These are phyloP conservation scores for Drosophila repleta DNA, from an alignment of 1,140 invertebrate genomes.

Conservation along the genomic window DNA sequence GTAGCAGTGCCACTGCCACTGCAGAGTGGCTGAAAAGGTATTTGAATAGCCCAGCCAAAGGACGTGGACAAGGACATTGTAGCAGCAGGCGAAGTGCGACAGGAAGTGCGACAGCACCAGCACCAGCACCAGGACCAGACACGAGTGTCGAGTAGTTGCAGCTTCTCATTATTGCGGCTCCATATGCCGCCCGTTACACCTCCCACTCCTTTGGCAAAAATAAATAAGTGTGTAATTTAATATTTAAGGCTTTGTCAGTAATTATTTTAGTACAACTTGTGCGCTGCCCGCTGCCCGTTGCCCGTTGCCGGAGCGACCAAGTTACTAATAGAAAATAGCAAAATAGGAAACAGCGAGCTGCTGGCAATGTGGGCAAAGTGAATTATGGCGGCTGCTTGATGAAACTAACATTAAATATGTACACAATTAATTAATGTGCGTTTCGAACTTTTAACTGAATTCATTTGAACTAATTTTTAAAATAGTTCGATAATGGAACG, in stretches of 20 bases:
- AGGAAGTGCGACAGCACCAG: slow-evolving; percentile 36
- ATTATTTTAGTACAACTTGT: slow-evolving; percentile 71
- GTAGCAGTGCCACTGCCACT: slow-evolving; percentile 2
- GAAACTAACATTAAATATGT: neutral
- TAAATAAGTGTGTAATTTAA: slow-evolving; percentile 82
- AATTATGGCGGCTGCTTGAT: slow-evolving; percentile 2
- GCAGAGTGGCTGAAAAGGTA: slow-evolving; percentile 45
- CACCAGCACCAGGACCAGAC: slow-evolving; percentile 34
- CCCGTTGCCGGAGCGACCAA: slow-evolving; percentile 10
- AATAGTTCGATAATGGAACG: neutral
- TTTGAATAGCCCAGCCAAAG: slow-evolving; percentile 68
- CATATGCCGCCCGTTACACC: neutral
- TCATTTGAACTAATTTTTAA: too few relatives aligned
- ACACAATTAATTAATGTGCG: neutral
- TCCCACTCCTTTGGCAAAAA: slow-evolving; percentile 27
- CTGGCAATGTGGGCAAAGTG: neutral
- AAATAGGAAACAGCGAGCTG: neutral
- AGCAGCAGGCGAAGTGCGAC: slow-evolving; percentile 35
- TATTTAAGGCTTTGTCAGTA: slow-evolving; percentile 79
- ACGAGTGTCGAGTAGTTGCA: slow-evolving; percentile 39
- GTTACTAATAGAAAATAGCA: slow-evolving; percentile 12
- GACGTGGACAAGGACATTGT: slow-evolving; percentile 48
- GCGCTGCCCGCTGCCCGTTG: slow-evolving; percentile 32
- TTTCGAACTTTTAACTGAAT: neutral
- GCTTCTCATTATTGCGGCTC: slow-evolving; percentile 20